Evolutionary conservation across 2,113 vertebrate species (phyloP).

Genomic region (Isurus oxyrinchus): DNA sequence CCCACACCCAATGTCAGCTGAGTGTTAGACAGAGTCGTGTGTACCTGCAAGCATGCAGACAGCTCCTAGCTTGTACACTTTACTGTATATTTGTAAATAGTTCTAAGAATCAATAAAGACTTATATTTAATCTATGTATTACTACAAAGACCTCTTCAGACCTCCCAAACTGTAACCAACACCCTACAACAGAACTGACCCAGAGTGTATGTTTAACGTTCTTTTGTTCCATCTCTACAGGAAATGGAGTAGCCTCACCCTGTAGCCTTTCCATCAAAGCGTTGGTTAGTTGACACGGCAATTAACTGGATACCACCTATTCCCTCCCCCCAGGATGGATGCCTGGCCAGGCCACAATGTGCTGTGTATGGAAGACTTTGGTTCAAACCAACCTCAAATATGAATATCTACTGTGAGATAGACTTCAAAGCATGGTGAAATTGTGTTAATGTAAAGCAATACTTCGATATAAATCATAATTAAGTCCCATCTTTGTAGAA

Average conservation of each 20-base stretch:
- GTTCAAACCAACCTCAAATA: neutral
- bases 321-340: neutral
- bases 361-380: neutral
- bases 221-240: neutral
- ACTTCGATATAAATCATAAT: neutral
- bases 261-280: neutral
- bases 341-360: neutral
- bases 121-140: too few relatives aligned
- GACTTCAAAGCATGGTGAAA: neutral
- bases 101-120: too few relatives aligned
- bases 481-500: neutral
- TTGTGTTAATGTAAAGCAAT: neutral
- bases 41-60: too few relatives aligned
- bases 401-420: neutral
- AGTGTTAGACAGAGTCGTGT: too few relatives aligned
- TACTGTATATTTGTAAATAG: too few relatives aligned
- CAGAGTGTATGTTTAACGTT: neutral
- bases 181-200: neutral
- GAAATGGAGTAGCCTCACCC: neutral
- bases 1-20: too few relatives aligned
- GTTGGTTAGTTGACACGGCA: neutral
- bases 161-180: too few relatives aligned
- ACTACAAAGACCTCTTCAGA: too few relatives aligned
- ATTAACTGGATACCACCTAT: neutral
- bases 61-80: too few relatives aligned